phyloP scores from a whole-genome alignment of 92 coral and sea anemone genomes.

The Porites divaricata region DNA sequence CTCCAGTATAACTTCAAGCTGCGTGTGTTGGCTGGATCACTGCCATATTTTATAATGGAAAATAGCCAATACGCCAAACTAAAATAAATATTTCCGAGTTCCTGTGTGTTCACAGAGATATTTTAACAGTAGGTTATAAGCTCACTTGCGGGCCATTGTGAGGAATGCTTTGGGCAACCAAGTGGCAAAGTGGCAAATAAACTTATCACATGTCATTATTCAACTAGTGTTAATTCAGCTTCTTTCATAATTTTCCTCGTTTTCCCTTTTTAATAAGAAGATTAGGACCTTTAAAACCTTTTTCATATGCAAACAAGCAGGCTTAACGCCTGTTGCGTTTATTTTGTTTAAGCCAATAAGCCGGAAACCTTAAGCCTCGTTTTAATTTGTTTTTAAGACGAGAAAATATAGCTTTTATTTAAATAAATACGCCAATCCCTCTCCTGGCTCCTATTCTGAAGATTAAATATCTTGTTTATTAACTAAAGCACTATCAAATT shows the following conservation, averaged over 20 bases:
- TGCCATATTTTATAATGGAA: not conserved
- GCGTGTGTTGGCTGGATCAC: not conserved
- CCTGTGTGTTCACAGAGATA: not conserved
- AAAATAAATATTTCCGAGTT: not conserved
- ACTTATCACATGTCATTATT: not conserved
- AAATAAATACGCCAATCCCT: not conserved
- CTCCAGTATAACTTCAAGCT: not conserved
- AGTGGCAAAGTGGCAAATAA: too few relatives aligned
- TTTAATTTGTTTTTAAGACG: conserved; percentile 6
- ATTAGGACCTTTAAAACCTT: not conserved
- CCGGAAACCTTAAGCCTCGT: conserved; percentile 23
- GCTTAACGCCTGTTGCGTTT: not conserved
- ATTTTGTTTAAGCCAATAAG: not conserved
- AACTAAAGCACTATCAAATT: not conserved
- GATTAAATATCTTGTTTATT: not conserved
- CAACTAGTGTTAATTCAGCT: not conserved
- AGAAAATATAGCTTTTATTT: not conserved
- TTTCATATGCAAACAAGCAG: not conserved
- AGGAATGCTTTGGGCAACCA: too few relatives aligned
- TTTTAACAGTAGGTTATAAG: not conserved
- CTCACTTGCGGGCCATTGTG: not conserved
- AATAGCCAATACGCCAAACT: not conserved
- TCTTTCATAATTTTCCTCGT: not conserved
- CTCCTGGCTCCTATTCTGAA: not conserved
- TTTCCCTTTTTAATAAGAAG: not conserved